Conservation (phyloP, 2,113 vertebrate genomes). For the Trochalopteron elliotii region DNA sequence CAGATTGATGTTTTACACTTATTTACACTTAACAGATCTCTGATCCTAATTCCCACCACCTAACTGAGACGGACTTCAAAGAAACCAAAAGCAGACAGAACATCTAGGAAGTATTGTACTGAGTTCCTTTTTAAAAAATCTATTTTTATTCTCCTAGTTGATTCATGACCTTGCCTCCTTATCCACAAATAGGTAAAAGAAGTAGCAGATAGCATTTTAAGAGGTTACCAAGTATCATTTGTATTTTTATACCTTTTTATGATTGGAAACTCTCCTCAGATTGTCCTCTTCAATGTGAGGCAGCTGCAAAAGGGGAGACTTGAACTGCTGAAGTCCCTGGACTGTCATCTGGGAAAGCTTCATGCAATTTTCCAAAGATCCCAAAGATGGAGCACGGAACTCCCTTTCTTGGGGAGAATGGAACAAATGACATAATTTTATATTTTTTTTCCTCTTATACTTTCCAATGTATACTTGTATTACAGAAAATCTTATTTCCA, state of each 20-base stretch:
- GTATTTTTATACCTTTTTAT: conserved; percentile 76
- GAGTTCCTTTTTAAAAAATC: not conserved
- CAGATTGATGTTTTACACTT: not conserved
- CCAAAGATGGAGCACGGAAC: conserved; percentile 93
- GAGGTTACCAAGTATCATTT: not conserved
- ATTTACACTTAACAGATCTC: not conserved
- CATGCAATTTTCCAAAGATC: conserved; percentile 98
- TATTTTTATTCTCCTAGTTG: not conserved
- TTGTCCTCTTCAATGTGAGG: conserved; percentile 98
- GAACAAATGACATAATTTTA: conserved; percentile 24
- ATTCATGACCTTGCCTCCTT: not conserved
- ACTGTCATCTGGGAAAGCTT: conserved; percentile 98
- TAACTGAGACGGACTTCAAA: not conserved
- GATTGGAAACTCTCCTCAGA: conserved; percentile 83
- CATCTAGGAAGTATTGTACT: not conserved
- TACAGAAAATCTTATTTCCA: not conserved
- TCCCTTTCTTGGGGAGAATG: conserved; percentile 81
- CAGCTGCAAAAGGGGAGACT: conserved; percentile 93
- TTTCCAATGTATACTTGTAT: not conserved
- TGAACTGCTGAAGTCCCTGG: conserved; percentile 95
- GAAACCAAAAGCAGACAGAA: not conserved
- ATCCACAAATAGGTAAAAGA: not conserved
- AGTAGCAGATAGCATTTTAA: not conserved
- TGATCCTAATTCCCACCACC: not conserved
- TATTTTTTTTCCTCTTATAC: not conserved